These are phyloP conservation scores for Leucopsar rothschildi DNA, from an alignment of 2,113 vertebrate genomes.

Conservation along the genomic window DNA sequence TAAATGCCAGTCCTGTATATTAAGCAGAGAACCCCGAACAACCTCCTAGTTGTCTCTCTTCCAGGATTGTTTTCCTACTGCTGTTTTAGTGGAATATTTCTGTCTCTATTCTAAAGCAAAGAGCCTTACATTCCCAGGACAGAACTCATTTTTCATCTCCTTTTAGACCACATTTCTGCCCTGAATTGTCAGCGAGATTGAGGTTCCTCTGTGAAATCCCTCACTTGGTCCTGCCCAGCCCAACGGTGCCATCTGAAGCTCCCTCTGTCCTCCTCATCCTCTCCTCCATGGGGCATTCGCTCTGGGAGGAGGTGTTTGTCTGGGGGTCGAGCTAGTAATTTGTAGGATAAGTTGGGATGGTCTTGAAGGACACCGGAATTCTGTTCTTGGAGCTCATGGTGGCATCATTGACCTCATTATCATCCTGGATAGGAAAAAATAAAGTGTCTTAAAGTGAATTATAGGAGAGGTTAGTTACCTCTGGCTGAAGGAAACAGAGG, in stretches of 20 bases:
- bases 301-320: background rate
- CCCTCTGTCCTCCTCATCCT: background rate
- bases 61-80: background rate
- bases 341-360: background rate
- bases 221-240: background rate
- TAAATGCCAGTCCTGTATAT: background rate
- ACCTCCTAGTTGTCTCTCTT: background rate
- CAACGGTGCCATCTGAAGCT: rapidly evolving
- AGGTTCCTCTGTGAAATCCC: background rate
- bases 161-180: background rate
- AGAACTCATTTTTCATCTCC: background rate
- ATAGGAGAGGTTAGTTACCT: background rate
- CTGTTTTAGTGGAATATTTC: background rate
- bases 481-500: background rate
- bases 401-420: background rate
- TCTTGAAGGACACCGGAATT: background rate
- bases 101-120: background rate
- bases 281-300: rapidly evolving
- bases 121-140: background rate
- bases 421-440: background rate
- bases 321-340: background rate
- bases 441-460: background rate
- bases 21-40: background rate
- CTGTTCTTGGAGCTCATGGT: background rate
- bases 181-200: background rate